phyloP scores from a whole-genome alignment of 1,140 invertebrate species.

The Drosophila trapezifrons region DNA sequence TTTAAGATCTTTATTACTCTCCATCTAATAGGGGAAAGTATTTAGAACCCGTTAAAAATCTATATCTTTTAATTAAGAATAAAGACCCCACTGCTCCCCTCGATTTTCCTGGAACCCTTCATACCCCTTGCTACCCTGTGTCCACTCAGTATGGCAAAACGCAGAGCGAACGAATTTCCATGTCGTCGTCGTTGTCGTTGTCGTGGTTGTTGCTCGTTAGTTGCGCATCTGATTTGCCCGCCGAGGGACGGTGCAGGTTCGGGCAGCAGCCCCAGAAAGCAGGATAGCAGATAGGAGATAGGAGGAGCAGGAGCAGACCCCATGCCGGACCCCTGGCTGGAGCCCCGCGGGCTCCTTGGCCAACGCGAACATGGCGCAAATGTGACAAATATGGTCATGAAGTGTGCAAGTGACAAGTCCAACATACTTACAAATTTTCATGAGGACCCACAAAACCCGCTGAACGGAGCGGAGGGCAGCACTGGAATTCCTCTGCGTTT shows the following conservation, averaged over 20 bases:
- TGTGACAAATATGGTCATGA: constrained; percentile 83
- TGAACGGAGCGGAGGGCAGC: constrained; percentile 8
- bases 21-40: too few species aligned
- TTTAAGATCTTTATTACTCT: too few species aligned
- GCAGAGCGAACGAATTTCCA: constrained; percentile 71
- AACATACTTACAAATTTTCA: constrained; percentile 83
- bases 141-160: constrained; percentile 53
- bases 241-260: constrained; percentile 52
- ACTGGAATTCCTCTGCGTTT: constrained; percentile 69
- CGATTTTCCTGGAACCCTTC: too few species aligned
- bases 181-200: constrained; percentile 69
- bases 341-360: constrained; percentile 37
- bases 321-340: constrained; percentile 57
- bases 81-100: accelerated
- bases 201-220: constrained; percentile 78
- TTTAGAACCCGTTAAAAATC: too few species aligned
- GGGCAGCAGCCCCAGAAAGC: constrained; percentile 40
- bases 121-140: constrained; percentile 36
- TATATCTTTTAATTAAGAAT: background rate
- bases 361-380: constrained; percentile 76
- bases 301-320: constrained; percentile 39
- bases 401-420: constrained; percentile 82
- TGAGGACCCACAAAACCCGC: constrained; percentile 50
- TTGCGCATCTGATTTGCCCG: constrained; percentile 75
- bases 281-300: constrained; percentile 2